Evolutionary conservation across 2,888 invertebrate genomes (phyloP), one percentile per base, ranked within the genome.

Genomic region (Nemotelus nigrinus): DNA sequence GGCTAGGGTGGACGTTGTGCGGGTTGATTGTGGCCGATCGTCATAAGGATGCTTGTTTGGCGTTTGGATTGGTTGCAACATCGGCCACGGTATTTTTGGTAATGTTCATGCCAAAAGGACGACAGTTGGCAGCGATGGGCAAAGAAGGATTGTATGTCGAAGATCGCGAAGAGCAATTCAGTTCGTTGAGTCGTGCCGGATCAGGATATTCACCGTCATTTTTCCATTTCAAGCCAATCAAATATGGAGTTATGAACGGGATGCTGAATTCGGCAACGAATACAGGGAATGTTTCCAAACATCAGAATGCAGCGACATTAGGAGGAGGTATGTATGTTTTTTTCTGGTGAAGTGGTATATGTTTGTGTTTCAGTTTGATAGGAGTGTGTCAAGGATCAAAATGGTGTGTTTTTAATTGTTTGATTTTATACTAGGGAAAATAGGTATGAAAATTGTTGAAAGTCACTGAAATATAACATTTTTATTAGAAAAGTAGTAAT

Each of bases 21-120:
- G 96, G 96, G 58, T 89, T 94, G 82, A 91, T 93, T 76, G 92
- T 93, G 68, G 90, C 92, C 78, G 95, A 95, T 84, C 90, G 92
- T 80, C 94, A 94, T 84, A 91, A 93, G 82, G 95, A 96, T 86
- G 96, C 96, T 10, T 96, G 96, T 87, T 90, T 97, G 76, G 97
- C 96, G 43, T 96, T 95, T 83, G 97, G 97, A 0, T 89, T 97
- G 81, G 91, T 96, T 67, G 91, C 94, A 77, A 96, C 95, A 25
- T 93, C 96, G 80, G 91, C 93, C 8, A 92, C 96, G 65, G 93
- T 96, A 75, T 96, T 97, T 87, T 91, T 96, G 82, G 92, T 96
- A 78, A 97, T 97, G 97, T 97, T 97, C 87, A 93, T 96, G 88
- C 94, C 97, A 50, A 97, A 95, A 88, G 96, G 97, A 48, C 90